Evolutionary conservation across 2,888 invertebrate species (phyloP).

Genomic region (Philereme transversata): DNA sequence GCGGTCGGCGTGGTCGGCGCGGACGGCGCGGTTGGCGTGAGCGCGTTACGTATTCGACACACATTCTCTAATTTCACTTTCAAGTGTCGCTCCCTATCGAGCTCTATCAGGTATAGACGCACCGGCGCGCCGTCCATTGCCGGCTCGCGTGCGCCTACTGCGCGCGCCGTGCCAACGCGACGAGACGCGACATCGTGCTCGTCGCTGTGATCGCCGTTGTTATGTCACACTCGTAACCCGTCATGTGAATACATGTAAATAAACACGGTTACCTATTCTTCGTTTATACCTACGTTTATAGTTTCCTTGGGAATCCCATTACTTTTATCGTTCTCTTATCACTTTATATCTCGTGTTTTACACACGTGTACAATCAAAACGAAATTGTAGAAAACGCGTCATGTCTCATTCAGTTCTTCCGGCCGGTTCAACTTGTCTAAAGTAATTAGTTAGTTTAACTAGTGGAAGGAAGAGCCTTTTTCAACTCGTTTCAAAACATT

Average conservation of each 20-base stretch:
- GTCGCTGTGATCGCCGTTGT: neutral
- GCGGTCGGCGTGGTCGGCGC: too few relatives aligned
- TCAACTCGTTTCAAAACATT: neutral
- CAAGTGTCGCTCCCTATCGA: conserved; percentile 37
- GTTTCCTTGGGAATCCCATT: too few relatives aligned
- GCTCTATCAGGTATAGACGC: neutral
- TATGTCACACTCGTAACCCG: neutral
- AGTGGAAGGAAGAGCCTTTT: conserved; percentile 7
- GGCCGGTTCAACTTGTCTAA: neutral
- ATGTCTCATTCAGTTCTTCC: neutral
- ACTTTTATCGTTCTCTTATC: too few relatives aligned
- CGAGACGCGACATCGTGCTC: neutral
- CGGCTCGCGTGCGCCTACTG: neutral
- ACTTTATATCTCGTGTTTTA: too few relatives aligned
- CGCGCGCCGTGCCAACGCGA: neutral
- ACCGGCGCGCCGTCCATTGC: neutral
- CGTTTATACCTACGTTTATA: too few relatives aligned
- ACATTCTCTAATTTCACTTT: conserved; percentile 47
- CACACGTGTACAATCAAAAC: too few relatives aligned
- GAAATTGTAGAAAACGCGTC: too few relatives aligned
- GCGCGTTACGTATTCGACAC: conserved; percentile 38
- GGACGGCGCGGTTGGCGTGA: too few relatives aligned
- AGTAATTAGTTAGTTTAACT: neutral
- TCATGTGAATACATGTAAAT: neutral
- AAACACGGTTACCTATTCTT: too few relatives aligned